phyloP scores from a whole-genome alignment of 1,140 invertebrate genomes.

The Trigoniulus corallinus region DNA sequence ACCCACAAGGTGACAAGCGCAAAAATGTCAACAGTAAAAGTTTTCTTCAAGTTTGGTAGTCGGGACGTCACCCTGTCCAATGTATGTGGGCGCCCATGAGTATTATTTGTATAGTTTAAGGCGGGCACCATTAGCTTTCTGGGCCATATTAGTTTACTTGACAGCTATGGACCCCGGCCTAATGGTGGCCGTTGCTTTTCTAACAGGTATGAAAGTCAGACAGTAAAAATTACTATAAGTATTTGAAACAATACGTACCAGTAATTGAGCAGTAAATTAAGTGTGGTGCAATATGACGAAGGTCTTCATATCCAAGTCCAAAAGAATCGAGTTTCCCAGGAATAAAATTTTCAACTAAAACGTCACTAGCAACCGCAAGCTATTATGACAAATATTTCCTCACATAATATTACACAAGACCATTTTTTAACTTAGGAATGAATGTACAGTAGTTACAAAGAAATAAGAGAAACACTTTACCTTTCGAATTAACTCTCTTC shows the following conservation, averaged over 20 bases:
- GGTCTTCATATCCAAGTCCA: slow-evolving; percentile 57
- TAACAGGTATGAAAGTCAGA: no score
- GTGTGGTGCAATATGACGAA: slow-evolving; percentile 51
- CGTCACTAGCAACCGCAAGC: slow-evolving; percentile 53
- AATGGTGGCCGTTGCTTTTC: no score
- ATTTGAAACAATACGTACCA: slow-evolving; percentile 27
- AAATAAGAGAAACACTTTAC: no score
- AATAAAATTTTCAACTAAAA: slow-evolving; percentile 87
- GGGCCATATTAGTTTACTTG: no score
- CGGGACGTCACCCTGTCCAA: no score
- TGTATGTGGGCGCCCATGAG: no score
- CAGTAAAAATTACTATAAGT: background rate
- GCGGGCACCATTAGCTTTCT: no score
- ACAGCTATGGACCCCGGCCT: no score
- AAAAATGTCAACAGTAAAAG: no score
- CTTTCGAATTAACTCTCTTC: slow-evolving; percentile 52
- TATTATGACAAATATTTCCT: slow-evolving; percentile 13
- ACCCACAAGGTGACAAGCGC: background rate
- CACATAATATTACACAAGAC: background rate
- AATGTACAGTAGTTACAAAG: no score
- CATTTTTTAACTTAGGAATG: background rate
- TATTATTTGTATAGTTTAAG: no score
- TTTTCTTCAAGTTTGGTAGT: no score
- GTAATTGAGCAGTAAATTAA: slow-evolving; percentile 90
- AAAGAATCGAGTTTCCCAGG: slow-evolving; percentile 69